Conservation (phyloP, 1,140 invertebrate species). For the Drosophila nannoptera region DNA sequence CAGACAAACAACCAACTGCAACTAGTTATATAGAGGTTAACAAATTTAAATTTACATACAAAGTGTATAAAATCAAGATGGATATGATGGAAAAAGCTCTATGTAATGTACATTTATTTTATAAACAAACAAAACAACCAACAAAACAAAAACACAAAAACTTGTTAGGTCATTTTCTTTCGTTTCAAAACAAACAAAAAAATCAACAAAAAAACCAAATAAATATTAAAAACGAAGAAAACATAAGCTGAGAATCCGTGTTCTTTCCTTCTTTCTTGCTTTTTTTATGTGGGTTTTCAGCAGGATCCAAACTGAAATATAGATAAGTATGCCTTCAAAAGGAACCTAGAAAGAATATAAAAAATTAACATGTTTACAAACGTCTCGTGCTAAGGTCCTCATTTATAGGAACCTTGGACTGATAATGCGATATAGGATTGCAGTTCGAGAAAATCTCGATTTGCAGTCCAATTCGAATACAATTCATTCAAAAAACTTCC, state of each 20-base stretch:
- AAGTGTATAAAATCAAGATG: slow-evolving; percentile 38
- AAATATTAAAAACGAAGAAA: slow-evolving; percentile 55
- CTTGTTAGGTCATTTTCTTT: slow-evolving; percentile 67
- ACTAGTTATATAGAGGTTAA: slow-evolving; percentile 60
- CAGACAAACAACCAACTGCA: slow-evolving; percentile 54
- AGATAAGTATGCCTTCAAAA: too few species aligned
- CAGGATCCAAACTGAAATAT: too few species aligned
- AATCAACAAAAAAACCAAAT: slow-evolving; percentile 43
- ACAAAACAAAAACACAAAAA: slow-evolving; percentile 33
- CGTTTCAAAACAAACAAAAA: slow-evolving; percentile 50
- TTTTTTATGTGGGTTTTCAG: not conserved
- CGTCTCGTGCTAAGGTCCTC: too few species aligned
- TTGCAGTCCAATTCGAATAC: too few species aligned
- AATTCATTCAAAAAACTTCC: too few species aligned
- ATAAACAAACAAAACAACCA: slow-evolving; percentile 42
- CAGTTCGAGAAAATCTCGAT: too few species aligned
- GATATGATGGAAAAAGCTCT: slow-evolving; percentile 38
- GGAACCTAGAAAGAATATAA: too few species aligned
- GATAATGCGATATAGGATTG: too few species aligned
- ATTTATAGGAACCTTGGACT: too few species aligned
- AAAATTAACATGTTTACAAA: too few species aligned
- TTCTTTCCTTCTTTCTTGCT: not conserved
- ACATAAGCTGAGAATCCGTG: slow-evolving; percentile 25
- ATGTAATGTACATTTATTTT: slow-evolving; percentile 67
- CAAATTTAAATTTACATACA: slow-evolving; percentile 40